phyloP scores from a whole-genome alignment of 2,888 invertebrate species.

The Limnephilus auricula region DNA sequence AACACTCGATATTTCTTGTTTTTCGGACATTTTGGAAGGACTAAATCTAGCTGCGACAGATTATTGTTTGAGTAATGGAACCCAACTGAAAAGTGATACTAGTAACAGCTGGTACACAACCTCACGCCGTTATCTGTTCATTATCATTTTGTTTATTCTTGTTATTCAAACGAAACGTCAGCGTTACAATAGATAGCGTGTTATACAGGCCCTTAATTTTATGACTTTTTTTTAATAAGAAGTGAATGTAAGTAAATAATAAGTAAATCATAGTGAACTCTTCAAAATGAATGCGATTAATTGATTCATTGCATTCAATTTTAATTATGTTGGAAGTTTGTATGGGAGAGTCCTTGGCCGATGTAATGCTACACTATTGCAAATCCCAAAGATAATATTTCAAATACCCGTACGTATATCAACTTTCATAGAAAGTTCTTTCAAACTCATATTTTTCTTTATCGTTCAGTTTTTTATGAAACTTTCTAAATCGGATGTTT shows the following conservation, averaged over 20 bases:
- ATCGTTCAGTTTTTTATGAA: slow-evolving; percentile 35
- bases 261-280: slow-evolving; percentile 78
- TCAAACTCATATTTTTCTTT: slow-evolving; percentile 49
- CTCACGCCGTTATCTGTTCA: not conserved
- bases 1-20: slow-evolving; percentile 44
- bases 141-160: not conserved
- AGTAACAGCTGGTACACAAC: not conserved
- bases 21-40: slow-evolving; percentile 17
- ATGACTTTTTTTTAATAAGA: too few species aligned
- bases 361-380: not conserved
- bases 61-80: not conserved
- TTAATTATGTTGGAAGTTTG: slow-evolving; percentile 83
- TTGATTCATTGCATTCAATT: slow-evolving; percentile 92
- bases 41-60: not conserved
- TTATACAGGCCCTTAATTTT: not conserved
- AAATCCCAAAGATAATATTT: slow-evolving; percentile 63
- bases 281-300: slow-evolving; percentile 96
- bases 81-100: not conserved
- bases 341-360: slow-evolving; percentile 74
- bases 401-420: slow-evolving; percentile 73
- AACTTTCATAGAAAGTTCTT: slow-evolving; percentile 68
- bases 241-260: too few species aligned
- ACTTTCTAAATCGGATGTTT: slow-evolving; percentile 39
- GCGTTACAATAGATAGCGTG: not conserved
- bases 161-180: slow-evolving; percentile 22